Base-by-base conservation (phyloP, 2,113 vertebrate species). In the Miniopterus natalensis region DNA sequence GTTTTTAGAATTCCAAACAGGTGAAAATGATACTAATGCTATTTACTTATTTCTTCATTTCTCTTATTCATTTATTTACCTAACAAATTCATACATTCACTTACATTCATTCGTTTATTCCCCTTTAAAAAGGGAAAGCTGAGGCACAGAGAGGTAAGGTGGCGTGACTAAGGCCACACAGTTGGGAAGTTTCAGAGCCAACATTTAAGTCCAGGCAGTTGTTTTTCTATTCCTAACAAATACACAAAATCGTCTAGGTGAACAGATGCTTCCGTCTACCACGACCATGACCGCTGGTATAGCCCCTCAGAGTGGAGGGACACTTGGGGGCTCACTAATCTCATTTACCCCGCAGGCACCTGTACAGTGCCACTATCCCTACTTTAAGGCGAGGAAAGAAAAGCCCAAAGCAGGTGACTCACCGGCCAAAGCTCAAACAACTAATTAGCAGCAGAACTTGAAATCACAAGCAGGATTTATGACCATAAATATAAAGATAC, bases 1-100 rank as follows among this genome's bases (percentile, higher is more conserved):
- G 49, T 81, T 95, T 78, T 74, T 40, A 84, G 47, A n/a, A 95
- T 87, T 96, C 49, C 78, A 70, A 74, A 40, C 63, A 78, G 49
- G n/a, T 79, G 2, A 63, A 85, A 83, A 73, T 79, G 23, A 79
- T 73, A 79, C 78, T 25, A 80, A 75, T 84, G 51, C 15, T 42
- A 42, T 61, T 87, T 88, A 31, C 11, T 27, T 27, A 40, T 74
- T 81, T 87, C 57, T 70, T 88, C 11, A 36, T 31, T 78, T 61
- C 36, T 36, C 36, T 36, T 36, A 36, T 36, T 36, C 36, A 36
- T 36, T 36, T 36, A 36, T 36, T 36, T 36, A 36, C 36, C 36
- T 36, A 36, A 36, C 36, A 36, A 36, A 36, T 36, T 36, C 36
- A 36, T 36, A 36, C 36, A 36, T 36, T 36, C 36, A 36, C 36